Evolutionary conservation across 2,888 invertebrate species (phyloP).

Genomic region (Lycocerus yunnanus): DNA sequence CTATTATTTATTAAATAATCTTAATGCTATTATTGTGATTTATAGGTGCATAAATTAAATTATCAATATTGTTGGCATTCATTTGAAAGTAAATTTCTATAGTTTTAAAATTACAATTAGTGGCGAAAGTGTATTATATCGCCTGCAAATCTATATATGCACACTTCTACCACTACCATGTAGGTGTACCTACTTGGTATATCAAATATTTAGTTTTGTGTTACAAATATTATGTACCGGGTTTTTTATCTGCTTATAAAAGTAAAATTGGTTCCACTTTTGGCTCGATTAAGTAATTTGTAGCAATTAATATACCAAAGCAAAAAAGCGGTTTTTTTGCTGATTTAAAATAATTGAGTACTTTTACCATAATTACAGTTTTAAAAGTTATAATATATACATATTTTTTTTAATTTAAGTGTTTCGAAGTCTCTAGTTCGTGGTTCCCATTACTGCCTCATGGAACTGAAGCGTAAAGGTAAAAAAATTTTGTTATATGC

Average conservation of each 20-base stretch:
- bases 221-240: not conserved
- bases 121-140: not conserved
- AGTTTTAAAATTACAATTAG: not conserved
- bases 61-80: not conserved
- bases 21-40: too few relatives aligned
- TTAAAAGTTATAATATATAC: not conserved
- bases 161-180: not conserved
- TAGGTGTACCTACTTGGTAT: not conserved
- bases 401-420: not conserved
- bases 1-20: not conserved
- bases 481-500: not conserved
- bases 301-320: not conserved
- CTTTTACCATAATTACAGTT: not conserved
- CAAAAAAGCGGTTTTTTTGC: not conserved
- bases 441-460: not conserved
- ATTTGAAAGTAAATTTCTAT: not conserved
- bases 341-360: not conserved
- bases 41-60: not conserved
- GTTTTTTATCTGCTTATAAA: not conserved
- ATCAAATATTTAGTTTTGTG: not conserved
- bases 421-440: not conserved
- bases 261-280: not conserved
- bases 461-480: not conserved
- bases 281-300: not conserved
- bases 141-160: not conserved